These are phyloP conservation scores for Lepidurus apus DNA, from an alignment of 1,140 invertebrate genomes.

Conservation along the genomic window DNA sequence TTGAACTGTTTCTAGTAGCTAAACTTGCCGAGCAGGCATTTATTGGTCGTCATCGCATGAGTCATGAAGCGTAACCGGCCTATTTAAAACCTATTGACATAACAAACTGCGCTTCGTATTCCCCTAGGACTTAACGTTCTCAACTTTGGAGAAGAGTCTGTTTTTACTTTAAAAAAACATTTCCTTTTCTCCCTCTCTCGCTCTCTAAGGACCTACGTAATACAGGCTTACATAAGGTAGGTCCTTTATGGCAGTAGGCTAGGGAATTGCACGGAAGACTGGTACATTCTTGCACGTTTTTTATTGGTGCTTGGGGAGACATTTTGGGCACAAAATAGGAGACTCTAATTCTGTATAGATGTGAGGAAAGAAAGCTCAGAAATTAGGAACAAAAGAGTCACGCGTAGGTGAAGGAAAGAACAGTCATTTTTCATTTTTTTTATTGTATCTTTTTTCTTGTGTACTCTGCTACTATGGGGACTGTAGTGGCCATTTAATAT, in stretches of 20 bases:
- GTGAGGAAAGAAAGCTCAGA: no score
- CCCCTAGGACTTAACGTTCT: background rate
- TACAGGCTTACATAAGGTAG: background rate
- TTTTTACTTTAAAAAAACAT: background rate
- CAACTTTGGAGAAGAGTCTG: background rate
- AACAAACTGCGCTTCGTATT: background rate
- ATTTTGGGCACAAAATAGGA: background rate
- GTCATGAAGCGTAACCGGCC: background rate
- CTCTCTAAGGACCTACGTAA: background rate
- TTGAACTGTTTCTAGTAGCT: background rate
- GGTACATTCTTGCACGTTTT: background rate
- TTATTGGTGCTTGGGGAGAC: background rate
- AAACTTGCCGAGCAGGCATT: slow-evolving; percentile 5
- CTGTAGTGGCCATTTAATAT: background rate
- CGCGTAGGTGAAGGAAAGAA: no score
- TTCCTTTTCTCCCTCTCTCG: background rate
- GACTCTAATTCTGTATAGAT: background rate
- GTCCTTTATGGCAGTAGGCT: background rate
- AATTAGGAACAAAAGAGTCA: no score
- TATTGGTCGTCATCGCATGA: background rate
- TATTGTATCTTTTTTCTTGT: no score
- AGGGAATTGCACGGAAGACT: background rate
- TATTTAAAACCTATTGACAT: slow-evolving; percentile 12
- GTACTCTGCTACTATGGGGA: no score
- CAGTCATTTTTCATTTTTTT: no score